Base-by-base conservation (phyloP, 2,113 vertebrate genomes). In the Anguilla rostrata region DNA sequence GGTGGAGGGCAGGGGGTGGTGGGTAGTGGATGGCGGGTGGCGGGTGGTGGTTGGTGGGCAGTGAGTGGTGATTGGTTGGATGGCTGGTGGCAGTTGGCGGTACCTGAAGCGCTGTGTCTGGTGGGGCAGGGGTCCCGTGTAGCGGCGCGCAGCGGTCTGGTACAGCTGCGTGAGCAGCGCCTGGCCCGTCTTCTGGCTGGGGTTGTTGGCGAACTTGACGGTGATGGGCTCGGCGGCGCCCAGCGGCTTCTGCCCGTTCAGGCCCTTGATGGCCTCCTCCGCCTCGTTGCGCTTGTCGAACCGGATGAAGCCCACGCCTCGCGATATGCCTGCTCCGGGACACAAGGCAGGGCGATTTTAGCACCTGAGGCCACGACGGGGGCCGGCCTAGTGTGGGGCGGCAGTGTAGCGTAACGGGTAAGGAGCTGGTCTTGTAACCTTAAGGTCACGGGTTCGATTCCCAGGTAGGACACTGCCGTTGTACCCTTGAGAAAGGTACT, bases 271-370 rank as follows among this genome's bases (percentile, higher is more conserved):
- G 89, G 98, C 98, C 92, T 99, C 98, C 91, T 99, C 98, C 0
- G 98, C 98, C 93, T 99, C 98, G 63, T 98, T 98, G 43, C 98
- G 95, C 92, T 99, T 99, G 95, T 99, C 98, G 40, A 99, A 99
- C 90, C 98, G 97, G 93, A 99, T 99, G 94, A 99, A 99, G 1
- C 98, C 98, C 89, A 98, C 98, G 53, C 98, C 98, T 87, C 98
- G 96, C 43, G 98, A 99, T 93, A 98, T 96, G 53, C 98, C 98
- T 98, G 96, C 87, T 87, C 53, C 90, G 84, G 87, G 20, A 91
- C 89, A 93, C 81, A 94, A 92, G 90, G 88, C 86, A 84, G 12
- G 83, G 66, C 29, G 88, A 92, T 89, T 86, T 91, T 91, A 93
- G 88, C 88, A 92, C 88, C 90, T 90, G 91, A 87, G 88, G 34